Percentiles rank a stretch among this genome's conserved stretches.
Conservation (phyloP, 2,113 vertebrate genomes). For the Corvus hawaiiensis region DNA sequence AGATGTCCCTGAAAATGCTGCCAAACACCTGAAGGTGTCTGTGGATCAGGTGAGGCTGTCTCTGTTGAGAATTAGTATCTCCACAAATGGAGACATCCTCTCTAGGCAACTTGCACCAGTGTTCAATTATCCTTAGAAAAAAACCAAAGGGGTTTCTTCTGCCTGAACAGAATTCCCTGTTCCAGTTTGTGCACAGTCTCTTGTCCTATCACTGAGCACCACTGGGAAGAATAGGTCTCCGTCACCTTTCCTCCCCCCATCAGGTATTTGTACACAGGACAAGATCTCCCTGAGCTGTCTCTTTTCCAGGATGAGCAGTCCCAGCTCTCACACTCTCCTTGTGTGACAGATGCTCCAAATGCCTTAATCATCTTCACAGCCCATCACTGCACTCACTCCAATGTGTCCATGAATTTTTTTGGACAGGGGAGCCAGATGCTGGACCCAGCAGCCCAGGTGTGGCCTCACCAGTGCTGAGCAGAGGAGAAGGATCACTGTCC, state of each 20-base stretch:
- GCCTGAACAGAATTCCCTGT: background rate
- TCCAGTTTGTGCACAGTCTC: background rate
- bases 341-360: background rate
- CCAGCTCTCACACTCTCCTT: background rate
- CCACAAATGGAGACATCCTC: background rate
- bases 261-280: background rate
- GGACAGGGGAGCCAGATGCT: accelerated
- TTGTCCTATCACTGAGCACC: background rate
- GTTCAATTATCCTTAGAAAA: background rate
- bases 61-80: background rate
- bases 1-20: background rate
- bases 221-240: background rate
- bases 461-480: background rate
- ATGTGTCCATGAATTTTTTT: background rate
- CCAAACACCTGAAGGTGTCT: background rate
- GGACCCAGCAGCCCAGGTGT: background rate
- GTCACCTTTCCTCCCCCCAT: background rate
- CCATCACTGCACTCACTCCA: background rate
- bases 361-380: background rate
- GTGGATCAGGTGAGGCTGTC: background rate
- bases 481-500: background rate
- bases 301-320: background rate
- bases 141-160: background rate
- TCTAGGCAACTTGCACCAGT: background rate
- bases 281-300: background rate